Percentiles rank a stretch among this genome's conserved stretches.
Conservation (phyloP, 2,888 invertebrate species). For the Vesta saturnalis region DNA sequence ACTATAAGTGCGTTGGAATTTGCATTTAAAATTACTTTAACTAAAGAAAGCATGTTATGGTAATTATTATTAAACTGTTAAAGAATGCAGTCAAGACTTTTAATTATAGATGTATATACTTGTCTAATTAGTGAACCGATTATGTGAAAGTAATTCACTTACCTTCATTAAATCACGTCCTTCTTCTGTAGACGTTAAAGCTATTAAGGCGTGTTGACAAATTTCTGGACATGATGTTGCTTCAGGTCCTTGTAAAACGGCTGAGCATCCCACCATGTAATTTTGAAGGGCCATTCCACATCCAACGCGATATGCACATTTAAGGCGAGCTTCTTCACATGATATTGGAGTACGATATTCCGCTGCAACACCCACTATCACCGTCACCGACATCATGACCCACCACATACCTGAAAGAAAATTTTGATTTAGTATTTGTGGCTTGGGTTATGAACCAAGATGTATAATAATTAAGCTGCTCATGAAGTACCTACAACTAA, state of each 20-base stretch:
- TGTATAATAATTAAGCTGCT: no score
- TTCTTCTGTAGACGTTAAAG: conserved; percentile 81
- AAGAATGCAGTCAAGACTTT: background rate
- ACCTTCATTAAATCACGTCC: conserved; percentile 82
- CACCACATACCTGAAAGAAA: conserved; percentile 58
- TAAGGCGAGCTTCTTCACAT: conserved; percentile 76
- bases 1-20: background rate
- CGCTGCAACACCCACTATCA: conserved; percentile 53
- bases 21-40: background rate
- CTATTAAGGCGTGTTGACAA: conserved; percentile 81
- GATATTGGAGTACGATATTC: conserved; percentile 45
- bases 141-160: conserved; percentile 60
- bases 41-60: no score
- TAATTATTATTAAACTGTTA: no score
- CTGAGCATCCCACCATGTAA: conserved; percentile 78
- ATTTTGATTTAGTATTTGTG: no score
- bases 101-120: background rate
- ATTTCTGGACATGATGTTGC: conserved; percentile 71
- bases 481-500: no score
- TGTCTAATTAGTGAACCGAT: conserved; percentile 9
- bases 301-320: conserved; percentile 79
- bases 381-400: conserved; percentile 58
- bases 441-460: no score
- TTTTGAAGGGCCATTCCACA: conserved; percentile 81
- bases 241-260: conserved; percentile 68